These are phyloP conservation scores for Odocoileus virginianus DNA, from an alignment of 2,113 vertebrate species.

Conservation along the genomic window DNA sequence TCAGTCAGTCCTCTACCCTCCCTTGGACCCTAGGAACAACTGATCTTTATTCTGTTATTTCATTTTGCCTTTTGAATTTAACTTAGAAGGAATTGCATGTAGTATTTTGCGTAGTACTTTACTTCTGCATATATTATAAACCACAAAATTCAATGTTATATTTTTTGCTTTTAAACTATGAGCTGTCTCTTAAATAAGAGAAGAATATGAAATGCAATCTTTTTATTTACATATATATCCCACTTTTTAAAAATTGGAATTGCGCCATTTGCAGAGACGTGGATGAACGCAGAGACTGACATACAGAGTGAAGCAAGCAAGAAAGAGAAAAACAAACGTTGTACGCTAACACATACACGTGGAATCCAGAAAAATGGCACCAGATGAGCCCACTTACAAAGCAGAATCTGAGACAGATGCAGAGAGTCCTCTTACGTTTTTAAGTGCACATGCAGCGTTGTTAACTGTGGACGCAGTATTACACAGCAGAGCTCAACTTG, in stretches of 20 bases:
- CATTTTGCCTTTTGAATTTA: neutral
- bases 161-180: neutral
- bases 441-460: rapidly evolving
- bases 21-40: neutral
- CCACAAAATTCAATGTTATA: neutral
- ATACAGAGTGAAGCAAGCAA: neutral
- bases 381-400: neutral
- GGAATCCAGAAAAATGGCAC: neutral
- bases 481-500: neutral
- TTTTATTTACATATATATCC: neutral
- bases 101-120: neutral
- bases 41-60: neutral
- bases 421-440: neutral
- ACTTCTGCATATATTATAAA: neutral
- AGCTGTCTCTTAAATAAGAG: neutral
- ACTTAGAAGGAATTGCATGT: neutral
- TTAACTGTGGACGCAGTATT: neutral
- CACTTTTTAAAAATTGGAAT: neutral
- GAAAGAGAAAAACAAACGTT: neutral
- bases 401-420: neutral
- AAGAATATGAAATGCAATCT: neutral
- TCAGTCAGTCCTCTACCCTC: neutral
- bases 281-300: neutral
- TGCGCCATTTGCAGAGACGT: neutral
- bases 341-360: neutral